These are phyloP conservation scores for Lasioglossum oenotherae DNA, from an alignment of 2,888 invertebrate species.

Conservation along the genomic window DNA sequence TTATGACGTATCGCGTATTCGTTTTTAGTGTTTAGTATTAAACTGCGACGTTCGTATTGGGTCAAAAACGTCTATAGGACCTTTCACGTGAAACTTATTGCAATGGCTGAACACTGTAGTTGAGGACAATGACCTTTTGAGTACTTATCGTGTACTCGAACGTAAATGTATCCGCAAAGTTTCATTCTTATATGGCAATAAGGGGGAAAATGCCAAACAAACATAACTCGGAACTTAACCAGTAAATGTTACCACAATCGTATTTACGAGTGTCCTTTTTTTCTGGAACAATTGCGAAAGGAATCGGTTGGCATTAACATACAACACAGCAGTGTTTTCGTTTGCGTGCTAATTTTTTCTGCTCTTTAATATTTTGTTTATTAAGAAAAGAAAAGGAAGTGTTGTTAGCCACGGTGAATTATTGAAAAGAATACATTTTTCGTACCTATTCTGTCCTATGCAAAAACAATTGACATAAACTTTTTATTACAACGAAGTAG, in stretches of 20 bases:
- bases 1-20: not conserved
- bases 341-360: not conserved
- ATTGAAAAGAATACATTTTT: not conserved
- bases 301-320: no score
- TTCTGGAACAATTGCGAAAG: not conserved
- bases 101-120: not conserved
- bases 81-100: not conserved
- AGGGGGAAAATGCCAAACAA: not conserved
- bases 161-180: slow-evolving; percentile 6
- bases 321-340: not conserved
- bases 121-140: slow-evolving; percentile 1
- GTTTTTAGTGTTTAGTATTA: not conserved
- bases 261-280: not conserved
- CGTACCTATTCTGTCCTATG: not conserved
- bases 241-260: not conserved
- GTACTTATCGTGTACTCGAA: no score
- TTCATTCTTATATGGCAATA: slow-evolving; percentile 6
- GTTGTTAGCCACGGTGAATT: not conserved
- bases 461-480: not conserved
- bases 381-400: not conserved
- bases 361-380: not conserved
- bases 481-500: not conserved
- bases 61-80: not conserved
- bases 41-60: not conserved
- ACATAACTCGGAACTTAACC: slow-evolving; percentile 6